Percentiles rank a stretch among this genome's conserved stretches.
Conservation (phyloP, 2,888 invertebrate genomes). For the Nomada flava region DNA sequence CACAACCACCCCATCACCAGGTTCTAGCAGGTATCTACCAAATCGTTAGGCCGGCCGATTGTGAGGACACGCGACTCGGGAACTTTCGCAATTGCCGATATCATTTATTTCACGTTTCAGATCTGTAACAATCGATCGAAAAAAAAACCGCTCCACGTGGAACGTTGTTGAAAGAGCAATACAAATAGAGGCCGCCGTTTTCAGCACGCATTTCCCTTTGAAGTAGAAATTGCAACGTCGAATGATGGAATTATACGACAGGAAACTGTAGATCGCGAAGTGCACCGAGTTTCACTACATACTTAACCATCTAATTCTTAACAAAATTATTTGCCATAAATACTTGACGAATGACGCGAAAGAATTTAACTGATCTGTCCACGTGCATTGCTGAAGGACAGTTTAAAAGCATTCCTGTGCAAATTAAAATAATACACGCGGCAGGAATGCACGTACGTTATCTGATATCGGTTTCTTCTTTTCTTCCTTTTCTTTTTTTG, state of each 20-base stretch:
- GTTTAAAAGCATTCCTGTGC: slow-evolving; percentile 67
- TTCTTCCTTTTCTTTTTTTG: neutral
- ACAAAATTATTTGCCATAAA: slow-evolving; percentile 45
- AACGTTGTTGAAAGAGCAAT: slow-evolving; percentile 59
- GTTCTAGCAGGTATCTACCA: neutral
- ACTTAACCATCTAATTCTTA: too few species aligned
- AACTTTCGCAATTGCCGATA: slow-evolving; percentile 30
- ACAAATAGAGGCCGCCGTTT: slow-evolving; percentile 55
- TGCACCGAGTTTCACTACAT: neutral
- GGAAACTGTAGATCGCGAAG: slow-evolving; percentile 42
- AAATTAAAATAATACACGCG: slow-evolving; percentile 53
- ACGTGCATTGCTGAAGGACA: slow-evolving; percentile 54
- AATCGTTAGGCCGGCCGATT: neutral
- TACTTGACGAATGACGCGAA: slow-evolving; percentile 40
- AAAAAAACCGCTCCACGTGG: slow-evolving; percentile 34
- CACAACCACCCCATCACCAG: neutral
- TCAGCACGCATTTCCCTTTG: slow-evolving; percentile 52
- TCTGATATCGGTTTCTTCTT: neutral
- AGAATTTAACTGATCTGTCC: slow-evolving; percentile 46
- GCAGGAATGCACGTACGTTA: slow-evolving; percentile 25
- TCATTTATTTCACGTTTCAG: slow-evolving; percentile 50
- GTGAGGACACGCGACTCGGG: neutral
- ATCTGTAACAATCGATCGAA: slow-evolving; percentile 10
- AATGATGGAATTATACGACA: slow-evolving; percentile 59
- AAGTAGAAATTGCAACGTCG: slow-evolving; percentile 53